Evolutionary conservation across 2,888 invertebrate genomes (phyloP).

Genomic region (Monochamus alternatus): DNA sequence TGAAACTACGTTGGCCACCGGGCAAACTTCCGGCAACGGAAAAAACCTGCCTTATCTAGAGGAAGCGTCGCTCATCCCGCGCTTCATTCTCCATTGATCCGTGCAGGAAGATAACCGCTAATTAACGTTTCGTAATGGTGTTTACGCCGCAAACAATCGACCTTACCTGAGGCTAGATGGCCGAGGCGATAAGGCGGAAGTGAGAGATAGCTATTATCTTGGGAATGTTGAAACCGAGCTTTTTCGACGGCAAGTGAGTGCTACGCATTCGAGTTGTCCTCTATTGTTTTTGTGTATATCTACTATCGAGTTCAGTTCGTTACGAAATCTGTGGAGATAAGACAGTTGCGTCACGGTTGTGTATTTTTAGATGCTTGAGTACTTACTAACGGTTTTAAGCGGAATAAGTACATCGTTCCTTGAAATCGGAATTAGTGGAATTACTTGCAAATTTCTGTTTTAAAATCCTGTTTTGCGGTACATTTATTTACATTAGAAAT

Average conservation of each 20-base stretch:
- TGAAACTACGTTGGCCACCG: no score
- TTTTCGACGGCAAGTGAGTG: background rate
- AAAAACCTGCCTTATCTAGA: background rate
- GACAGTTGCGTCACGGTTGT: background rate
- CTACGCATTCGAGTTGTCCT: background rate
- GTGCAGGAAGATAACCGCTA: conserved; percentile 7
- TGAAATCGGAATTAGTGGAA: background rate
- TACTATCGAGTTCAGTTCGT: background rate
- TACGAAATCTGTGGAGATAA: background rate
- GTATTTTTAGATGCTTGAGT: background rate
- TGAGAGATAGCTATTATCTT: conserved; percentile 33
- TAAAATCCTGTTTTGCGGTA: background rate
- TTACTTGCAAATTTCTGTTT: background rate
- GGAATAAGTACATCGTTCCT: background rate
- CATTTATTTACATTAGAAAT: background rate
- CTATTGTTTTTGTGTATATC: background rate
- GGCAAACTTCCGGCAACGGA: background rate
- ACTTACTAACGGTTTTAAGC: background rate
- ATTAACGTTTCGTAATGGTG: conserved; percentile 27
- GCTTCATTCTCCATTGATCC: background rate
- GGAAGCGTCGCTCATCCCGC: background rate
- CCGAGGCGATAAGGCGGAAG: conserved; percentile 1
- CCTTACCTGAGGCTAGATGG: conserved; percentile 29
- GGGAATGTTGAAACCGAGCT: conserved; percentile 14
- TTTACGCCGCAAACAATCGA: conserved; percentile 25